Base-by-base conservation (phyloP, 2,888 invertebrate genomes). In the Hydrotaea diabolus region DNA sequence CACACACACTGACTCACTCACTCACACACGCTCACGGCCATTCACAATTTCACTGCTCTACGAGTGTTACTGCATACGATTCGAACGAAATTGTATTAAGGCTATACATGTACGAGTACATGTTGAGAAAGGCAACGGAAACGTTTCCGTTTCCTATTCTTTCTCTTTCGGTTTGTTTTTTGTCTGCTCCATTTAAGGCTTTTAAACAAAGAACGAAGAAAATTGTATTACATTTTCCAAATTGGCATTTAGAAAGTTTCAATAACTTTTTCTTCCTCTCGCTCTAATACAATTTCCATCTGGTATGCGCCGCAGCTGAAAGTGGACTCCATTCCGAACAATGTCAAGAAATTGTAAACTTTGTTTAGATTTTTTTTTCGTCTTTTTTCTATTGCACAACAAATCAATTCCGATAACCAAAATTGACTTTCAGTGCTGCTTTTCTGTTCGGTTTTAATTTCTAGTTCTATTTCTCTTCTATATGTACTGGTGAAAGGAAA, bases 221-320 rank as follows among this genome's bases (percentile, higher is more conserved):
- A 66, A 66, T 66, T 66, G 19, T n/a, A 43, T 66, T 66, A 66
- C 36, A 66, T 43, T 66, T 11, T 19, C 66, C 66, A 39, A 62
- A 39, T 66, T 66, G 66, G 66, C 66, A 66, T 66, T 66, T 66
- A 66, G 39, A 66, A 66, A 66, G 39, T 66, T 66, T 66, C 17
- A 66, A 39, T 19, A 21, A 17, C 17, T 17, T 66, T 21, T 19
- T 62, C 7, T n/a, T 62, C 3, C 31, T 31, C 31, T 9, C n/a
- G 36, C 62, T 39, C 17, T 66, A 66, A 66, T 39, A 17, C 66
- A 66, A 66, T 66, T 66, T 31, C 62, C 31, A 62, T 62, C 5
- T 62, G n/a, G n/a, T 59, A 15, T 15, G 59, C 15, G 23, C 11
- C 26, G 5, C 59, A 26, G 15, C 31, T 15, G 36, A 62, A 62